phyloP scores from a whole-genome alignment of 2,797 vertebrate species.

The Nyctalus aviator region DNA sequence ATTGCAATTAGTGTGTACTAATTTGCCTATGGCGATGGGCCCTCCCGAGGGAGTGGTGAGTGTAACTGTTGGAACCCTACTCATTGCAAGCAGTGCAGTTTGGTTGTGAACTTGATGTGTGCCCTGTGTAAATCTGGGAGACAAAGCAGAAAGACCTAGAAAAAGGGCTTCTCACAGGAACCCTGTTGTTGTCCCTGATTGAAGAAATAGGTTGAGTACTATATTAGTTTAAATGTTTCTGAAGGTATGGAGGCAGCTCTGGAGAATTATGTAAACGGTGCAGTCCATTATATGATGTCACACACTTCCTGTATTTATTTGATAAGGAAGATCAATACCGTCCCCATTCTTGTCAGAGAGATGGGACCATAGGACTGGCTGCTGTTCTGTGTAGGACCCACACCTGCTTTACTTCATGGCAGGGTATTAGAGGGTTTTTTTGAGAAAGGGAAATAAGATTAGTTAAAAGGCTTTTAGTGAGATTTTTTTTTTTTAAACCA shows the following conservation, averaged over 20 bases:
- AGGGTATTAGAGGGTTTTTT: background rate
- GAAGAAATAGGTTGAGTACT: conserved; percentile 34
- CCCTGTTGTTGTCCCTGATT: background rate
- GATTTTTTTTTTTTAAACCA: conserved; percentile 58
- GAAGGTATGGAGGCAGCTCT: conserved; percentile 43
- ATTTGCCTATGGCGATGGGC: conserved; percentile 40
- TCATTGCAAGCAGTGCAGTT: background rate
- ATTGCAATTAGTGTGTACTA: background rate
- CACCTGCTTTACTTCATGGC: background rate
- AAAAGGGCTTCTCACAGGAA: conserved; percentile 47
- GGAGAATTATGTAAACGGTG: background rate
- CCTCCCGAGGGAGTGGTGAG: conserved; percentile 50
- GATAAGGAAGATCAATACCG: conserved; percentile 3
- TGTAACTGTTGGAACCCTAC: conserved; percentile 46
- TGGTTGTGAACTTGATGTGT: conserved; percentile 65
- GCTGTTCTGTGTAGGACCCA: background rate
- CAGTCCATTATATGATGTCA: background rate
- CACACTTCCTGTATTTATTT: conserved; percentile 31
- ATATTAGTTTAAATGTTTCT: conserved; percentile 29
- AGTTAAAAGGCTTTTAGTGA: conserved; percentile 45
- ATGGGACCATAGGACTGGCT: conserved; percentile 55
- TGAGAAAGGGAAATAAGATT: conserved; percentile 42
- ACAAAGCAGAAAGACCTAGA: conserved; percentile 37
- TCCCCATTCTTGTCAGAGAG: background rate
- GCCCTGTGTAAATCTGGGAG: conserved; percentile 51